A percentile compares a stretch with the other conserved stretches of the same genome.
These are phyloP conservation scores for Linnaemya vulpina DNA, from an alignment of 2,888 invertebrate genomes.

Conservation along the genomic window DNA sequence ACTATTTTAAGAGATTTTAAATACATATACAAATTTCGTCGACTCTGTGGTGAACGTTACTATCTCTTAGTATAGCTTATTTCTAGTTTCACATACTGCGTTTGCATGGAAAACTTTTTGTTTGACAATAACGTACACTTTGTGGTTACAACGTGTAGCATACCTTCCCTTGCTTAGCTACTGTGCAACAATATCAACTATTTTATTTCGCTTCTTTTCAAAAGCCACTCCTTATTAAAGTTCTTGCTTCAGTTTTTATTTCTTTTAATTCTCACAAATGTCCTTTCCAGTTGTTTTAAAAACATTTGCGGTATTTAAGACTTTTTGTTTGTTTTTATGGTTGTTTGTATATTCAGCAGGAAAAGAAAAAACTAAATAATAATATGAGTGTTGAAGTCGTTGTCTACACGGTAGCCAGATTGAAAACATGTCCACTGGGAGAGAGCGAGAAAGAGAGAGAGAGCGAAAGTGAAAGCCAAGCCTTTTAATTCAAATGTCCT, in stretches of 20 bases:
- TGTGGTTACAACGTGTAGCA: background rate
- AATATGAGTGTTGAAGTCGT: constrained; percentile 16
- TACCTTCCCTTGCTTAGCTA: constrained; percentile 16
- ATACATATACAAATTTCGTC: too few relatives aligned
- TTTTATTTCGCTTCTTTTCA: constrained; percentile 19
- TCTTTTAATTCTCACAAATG: constrained; percentile 16
- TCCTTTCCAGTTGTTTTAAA: constrained; percentile 29
- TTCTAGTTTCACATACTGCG: too few relatives aligned
- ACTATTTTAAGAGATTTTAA: too few relatives aligned
- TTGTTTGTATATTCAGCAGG: background rate
- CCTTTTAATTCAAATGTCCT: constrained; percentile 65
- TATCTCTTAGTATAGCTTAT: background rate
- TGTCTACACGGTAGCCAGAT: background rate
- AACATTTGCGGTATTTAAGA: constrained; percentile 58
- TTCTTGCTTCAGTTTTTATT: background rate
- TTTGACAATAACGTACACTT: too few relatives aligned
- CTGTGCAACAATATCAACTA: background rate
- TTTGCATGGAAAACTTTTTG: too few relatives aligned
- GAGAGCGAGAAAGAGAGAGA: background rate
- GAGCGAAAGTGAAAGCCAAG: constrained; percentile 42
- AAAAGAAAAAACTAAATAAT: background rate
- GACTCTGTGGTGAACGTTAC: too few relatives aligned
- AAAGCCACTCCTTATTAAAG: constrained; percentile 59
- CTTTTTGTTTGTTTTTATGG: constrained; percentile 18
- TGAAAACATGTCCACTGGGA: background rate